These are phyloP conservation scores for Calephelis perditalis DNA, from an alignment of 2,888 invertebrate genomes.

Conservation along the genomic window DNA sequence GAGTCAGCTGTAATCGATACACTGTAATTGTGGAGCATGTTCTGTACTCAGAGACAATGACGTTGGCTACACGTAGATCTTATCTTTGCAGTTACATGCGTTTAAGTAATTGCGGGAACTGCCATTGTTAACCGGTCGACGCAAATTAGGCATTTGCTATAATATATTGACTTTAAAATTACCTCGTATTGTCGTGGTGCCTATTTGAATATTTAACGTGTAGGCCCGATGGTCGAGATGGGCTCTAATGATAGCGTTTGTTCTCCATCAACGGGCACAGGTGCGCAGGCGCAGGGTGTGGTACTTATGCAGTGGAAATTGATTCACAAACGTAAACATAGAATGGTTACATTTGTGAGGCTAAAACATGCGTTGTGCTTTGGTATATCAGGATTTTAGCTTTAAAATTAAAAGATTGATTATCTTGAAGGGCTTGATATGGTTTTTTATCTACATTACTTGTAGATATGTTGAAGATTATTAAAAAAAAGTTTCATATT, in stretches of 20 bases:
- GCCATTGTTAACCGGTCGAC: conserved; percentile 73
- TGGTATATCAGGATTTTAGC: no score
- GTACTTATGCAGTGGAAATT: conserved; percentile 3
- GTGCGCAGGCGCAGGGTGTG: conserved; percentile 50
- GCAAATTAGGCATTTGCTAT: conserved; percentile 77
- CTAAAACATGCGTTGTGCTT: no score
- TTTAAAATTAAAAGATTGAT: no score
- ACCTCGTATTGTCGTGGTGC: conserved; percentile 65
- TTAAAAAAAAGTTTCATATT: no score
- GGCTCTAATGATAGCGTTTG: conserved; percentile 72
- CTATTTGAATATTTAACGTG: conserved; percentile 71
- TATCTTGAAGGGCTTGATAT: no score
- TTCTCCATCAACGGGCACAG: conserved; percentile 70
- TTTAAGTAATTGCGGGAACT: conserved; percentile 78
- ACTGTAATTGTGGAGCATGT: conserved; percentile 69
- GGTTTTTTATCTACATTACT: no score
- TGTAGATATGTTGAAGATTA: no score
- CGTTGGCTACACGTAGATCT: conserved; percentile 58
- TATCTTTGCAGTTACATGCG: conserved; percentile 73
- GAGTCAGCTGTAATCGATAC: conserved; percentile 72
- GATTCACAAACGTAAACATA: conserved; percentile 2
- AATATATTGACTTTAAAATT: conserved; percentile 74
- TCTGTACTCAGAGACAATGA: conserved; percentile 64
- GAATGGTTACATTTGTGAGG: not conserved
- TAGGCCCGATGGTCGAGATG: conserved; percentile 49